Evolutionary conservation across 53 echinoderm and acorn worm species (phyloP).

Genomic region (Apostichopus leukothele): DNA sequence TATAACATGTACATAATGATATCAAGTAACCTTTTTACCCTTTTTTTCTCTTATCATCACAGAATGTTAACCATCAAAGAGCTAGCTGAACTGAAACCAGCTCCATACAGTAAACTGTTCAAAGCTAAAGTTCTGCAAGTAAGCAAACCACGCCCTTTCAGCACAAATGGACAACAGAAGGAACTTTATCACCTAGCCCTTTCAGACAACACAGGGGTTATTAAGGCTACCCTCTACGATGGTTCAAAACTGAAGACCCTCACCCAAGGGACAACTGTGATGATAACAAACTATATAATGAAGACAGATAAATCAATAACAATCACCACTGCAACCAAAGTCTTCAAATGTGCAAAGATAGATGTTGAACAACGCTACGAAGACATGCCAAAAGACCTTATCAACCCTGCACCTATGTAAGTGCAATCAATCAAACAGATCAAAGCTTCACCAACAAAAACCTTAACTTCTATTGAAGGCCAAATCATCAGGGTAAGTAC

Average conservation of each 20-base stretch:
- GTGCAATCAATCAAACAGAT: neutral
- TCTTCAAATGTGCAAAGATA: conserved; percentile 23
- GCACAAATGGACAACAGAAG: conserved; percentile 20
- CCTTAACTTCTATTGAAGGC: neutral
- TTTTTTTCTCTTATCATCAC: neutral
- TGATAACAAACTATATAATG: conserved; percentile 9
- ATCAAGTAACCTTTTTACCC: too few species aligned
- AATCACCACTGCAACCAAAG: conserved; percentile 9
- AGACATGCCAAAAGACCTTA: neutral
- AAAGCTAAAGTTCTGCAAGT: neutral
- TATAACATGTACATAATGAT: too few species aligned
- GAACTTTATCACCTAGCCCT: conserved; percentile 8
- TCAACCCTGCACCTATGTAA: conserved; percentile 2
- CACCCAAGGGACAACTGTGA: neutral
- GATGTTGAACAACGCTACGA: neutral
- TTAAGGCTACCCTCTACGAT: conserved; percentile 1
- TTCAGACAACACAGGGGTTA: neutral
- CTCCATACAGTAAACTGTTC: neutral
- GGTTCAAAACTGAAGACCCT: neutral
- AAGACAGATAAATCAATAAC: neutral
- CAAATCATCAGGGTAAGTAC: neutral
- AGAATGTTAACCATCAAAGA: neutral
- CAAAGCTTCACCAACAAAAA: neutral
- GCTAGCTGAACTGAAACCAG: neutral
- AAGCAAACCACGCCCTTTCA: neutral